Percentiles rank a stretch among this genome's conserved stretches.
Conservation (phyloP, 2,888 invertebrate genomes). For the Drosophila ustulata region DNA sequence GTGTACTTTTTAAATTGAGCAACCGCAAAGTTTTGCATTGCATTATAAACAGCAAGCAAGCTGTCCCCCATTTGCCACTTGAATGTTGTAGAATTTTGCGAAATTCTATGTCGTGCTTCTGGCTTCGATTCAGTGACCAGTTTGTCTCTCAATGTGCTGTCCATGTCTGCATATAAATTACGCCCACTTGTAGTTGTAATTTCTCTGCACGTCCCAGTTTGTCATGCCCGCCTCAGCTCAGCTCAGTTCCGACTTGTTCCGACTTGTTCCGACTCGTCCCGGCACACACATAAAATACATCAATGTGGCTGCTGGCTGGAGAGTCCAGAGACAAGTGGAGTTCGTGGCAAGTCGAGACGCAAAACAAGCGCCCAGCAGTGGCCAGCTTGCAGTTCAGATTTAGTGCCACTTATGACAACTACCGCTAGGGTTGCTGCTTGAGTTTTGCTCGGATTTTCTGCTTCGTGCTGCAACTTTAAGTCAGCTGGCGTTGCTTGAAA, state of each 20-base stretch:
- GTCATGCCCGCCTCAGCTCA: slow-evolving; percentile 44
- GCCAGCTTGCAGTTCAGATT: slow-evolving; percentile 65
- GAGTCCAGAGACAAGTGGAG: slow-evolving; percentile 59
- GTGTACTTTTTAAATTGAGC: slow-evolving; percentile 78
- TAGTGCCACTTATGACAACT: slow-evolving; percentile 72
- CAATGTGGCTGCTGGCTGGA: slow-evolving; percentile 52
- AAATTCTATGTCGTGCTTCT: slow-evolving; percentile 26
- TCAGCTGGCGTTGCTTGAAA: slow-evolving; percentile 7
- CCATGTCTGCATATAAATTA: slow-evolving; percentile 78
- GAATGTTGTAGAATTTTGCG: slow-evolving; percentile 40
- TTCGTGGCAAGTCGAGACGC: slow-evolving; percentile 45
- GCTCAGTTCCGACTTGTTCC: not conserved
- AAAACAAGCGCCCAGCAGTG: slow-evolving; percentile 44
- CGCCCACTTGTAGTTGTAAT: slow-evolving; percentile 71
- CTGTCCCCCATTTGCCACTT: slow-evolving; percentile 32
- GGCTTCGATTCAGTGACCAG: slow-evolving; percentile 57
- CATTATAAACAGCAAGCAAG: slow-evolving; percentile 62
- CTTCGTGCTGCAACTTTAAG: slow-evolving; percentile 33
- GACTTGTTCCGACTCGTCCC: slow-evolving; percentile 10
- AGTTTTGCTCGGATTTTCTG: slow-evolving; percentile 24
- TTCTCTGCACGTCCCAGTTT: slow-evolving; percentile 71
- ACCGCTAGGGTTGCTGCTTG: slow-evolving; percentile 1
- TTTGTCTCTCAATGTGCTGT: slow-evolving; percentile 66
- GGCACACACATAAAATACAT: slow-evolving; percentile 57
- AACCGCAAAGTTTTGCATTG: slow-evolving; percentile 75